Base-by-base conservation (phyloP, 2,888 invertebrate genomes). In the Hypomecis atomaria region DNA sequence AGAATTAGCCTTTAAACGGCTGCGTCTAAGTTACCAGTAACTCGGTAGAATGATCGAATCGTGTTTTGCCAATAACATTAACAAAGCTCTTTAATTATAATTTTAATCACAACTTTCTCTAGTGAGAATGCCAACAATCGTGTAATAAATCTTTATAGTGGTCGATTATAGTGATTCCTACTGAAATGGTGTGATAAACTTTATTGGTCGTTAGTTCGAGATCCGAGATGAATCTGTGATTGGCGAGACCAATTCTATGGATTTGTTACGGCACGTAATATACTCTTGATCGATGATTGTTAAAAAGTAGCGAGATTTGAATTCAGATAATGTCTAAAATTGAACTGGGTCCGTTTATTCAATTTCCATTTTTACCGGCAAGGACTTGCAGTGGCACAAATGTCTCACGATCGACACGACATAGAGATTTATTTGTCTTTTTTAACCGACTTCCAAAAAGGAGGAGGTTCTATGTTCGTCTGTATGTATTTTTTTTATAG, bases 111-210 rank as follows among this genome's bases (percentile, higher is more conserved):
- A 54, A 67, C 69, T 67, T 67, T 70, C 67, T 62, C 67, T 67
- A 42, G 52, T 38, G 58, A 79, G 81, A 85, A 78, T 79, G 73
- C 71, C 78, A 79, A 80, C 77, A 83, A 81, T 81, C 72, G 80
- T 78, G 74, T 77, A 82, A 45, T 85, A 85, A 86, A 83, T 72
- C 82, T 88, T 89, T 84, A 89, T 86, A 74, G 79, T 75, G 71
- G 73, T 82, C 88, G 85, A 89, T 89, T 88, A 85, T 81, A 76
- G 74, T 80, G 84, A 87, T 89, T 89, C 86, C 89, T 90, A 90
- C 89, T 81, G 89, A 85, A 89, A 85, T 88, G 83, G 88, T 87
- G 87, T 88, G 86, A 86, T 90, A 86, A 90, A 90, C 72, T 90
- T 90, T 89, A 90, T 89, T 86, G 89, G 81, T 88, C 86, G 87